Evolutionary conservation across 2,888 invertebrate species (phyloP).

Genomic region (Athripsodes cinereus): DNA sequence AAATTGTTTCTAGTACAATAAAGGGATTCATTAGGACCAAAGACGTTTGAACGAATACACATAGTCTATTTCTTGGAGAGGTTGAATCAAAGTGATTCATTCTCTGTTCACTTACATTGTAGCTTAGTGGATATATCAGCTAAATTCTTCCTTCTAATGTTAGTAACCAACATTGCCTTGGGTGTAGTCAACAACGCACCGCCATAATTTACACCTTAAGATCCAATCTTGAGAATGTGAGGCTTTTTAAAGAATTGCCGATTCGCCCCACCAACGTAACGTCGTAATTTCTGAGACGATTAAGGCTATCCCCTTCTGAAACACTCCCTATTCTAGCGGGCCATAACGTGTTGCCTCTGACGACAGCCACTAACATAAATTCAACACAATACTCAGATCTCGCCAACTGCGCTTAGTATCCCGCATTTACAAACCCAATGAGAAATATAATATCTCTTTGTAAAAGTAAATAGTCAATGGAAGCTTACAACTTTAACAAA

Average conservation of each 20-base stretch:
- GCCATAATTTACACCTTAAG: conserved; percentile 21
- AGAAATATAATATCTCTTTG: too few relatives aligned
- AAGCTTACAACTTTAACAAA: too few relatives aligned
- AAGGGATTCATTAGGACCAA: not conserved
- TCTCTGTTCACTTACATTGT: not conserved
- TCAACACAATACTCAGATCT: not conserved
- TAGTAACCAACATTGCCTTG: not conserved
- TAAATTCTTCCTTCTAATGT: not conserved
- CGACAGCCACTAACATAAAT: conserved; percentile 2
- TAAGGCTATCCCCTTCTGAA: conserved; percentile 1
- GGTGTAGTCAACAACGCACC: conserved; percentile 4
- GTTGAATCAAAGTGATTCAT: not conserved
- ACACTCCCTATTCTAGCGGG: conserved; percentile 3
- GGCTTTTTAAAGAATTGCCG: conserved; percentile 11
- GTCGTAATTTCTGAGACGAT: conserved; percentile 2
- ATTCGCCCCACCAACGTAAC: not conserved
- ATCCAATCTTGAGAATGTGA: conserved; percentile 21
- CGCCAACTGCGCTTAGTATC: not conserved
- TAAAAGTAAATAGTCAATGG: too few relatives aligned
- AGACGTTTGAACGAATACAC: too few relatives aligned
- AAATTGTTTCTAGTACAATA: not conserved
- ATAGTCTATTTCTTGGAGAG: too few relatives aligned
- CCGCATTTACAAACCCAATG: too few relatives aligned
- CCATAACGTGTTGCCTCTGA: not conserved
- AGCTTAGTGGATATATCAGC: not conserved